Evolutionary conservation across 2,888 invertebrate species (phyloP), one percentile per base, ranked within the genome.

Genomic region (Phrixothrix hirtus): DNA sequence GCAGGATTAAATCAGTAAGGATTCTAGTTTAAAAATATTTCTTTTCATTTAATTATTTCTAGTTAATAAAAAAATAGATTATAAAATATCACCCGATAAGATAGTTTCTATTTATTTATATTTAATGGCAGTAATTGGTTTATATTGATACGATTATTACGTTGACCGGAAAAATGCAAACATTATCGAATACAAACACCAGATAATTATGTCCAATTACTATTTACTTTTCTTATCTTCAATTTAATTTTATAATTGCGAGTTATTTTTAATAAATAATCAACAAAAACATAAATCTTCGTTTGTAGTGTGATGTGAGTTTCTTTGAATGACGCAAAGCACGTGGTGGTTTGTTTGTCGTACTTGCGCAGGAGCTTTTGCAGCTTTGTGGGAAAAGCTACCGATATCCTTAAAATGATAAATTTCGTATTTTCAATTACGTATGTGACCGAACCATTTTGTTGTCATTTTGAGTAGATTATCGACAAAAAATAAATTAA

Each of bases 341-440:
- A 53, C 53, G 53, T 53, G 53, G 13, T 44, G 37, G 42, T 41
- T 34, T 48, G 49, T 43, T 46, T 53, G 52, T 53, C 43, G 46
- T 48, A 29, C 38, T 47, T 52, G 52, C 52, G 52, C 52, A 52
- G 46, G 35, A 52, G 45, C 34, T 51, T 38, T 39, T 12, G 16
- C 30, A 13, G 31, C 14, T 2, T 11, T 27, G 10, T n/a, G n/a
- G n/a, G n/a, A n/a, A n/a, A n/a, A n/a, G n/a, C n/a, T n/a, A n/a
- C n/a, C n/a, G n/a, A n/a, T n/a, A n/a, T n/a, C n/a, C n/a, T n/a
- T n/a, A n/a, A n/a, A n/a, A n/a, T n/a, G n/a, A n/a, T n/a, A n/a
- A n/a, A n/a, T n/a, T n/a, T n/a, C n/a, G n/a, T n/a, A n/a, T n/a
- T n/a, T n/a, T n/a, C n/a, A n/a, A n/a, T n/a, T n/a, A n/a, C n/a